phyloP scores from a whole-genome alignment of 2,888 invertebrate genomes.

The Eupeodes luniger region DNA sequence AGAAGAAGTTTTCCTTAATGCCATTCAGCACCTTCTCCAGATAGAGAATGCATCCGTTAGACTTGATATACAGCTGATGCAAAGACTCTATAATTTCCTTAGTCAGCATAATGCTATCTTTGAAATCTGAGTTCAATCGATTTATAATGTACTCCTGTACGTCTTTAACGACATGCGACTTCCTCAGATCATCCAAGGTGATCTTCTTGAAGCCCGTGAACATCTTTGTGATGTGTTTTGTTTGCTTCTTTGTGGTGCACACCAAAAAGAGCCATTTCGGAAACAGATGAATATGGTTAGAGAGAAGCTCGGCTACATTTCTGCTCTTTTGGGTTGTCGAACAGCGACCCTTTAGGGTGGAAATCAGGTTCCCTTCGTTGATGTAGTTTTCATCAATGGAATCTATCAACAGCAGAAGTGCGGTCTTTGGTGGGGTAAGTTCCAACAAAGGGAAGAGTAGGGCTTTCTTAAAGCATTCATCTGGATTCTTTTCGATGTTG shows the following conservation, averaged over 20 bases:
- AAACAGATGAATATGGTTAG: slow-evolving; percentile 94
- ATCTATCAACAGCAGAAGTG: slow-evolving; percentile 94
- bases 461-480: slow-evolving; percentile 95
- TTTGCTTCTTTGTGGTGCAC: slow-evolving; percentile 94
- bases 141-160: slow-evolving; percentile 97
- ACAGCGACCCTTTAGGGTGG: slow-evolving; percentile 85
- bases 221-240: slow-evolving; percentile 92
- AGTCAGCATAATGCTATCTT: slow-evolving; percentile 93
- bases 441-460: slow-evolving; percentile 94
- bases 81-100: slow-evolving; percentile 96
- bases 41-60: slow-evolving; percentile 96
- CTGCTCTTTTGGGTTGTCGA: slow-evolving; percentile 85
- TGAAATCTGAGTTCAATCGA: slow-evolving; percentile 94
- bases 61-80: slow-evolving; percentile 97
- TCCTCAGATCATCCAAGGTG: slow-evolving; percentile 94
- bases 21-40: slow-evolving; percentile 95
- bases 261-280: slow-evolving; percentile 97
- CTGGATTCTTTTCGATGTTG: slow-evolving; percentile 93
- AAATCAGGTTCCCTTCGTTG: slow-evolving; percentile 85
- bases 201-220: slow-evolving; percentile 96
- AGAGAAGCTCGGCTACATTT: slow-evolving; percentile 92
- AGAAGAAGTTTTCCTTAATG: slow-evolving; percentile 96
- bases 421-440: slow-evolving; percentile 93
- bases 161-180: slow-evolving; percentile 95
- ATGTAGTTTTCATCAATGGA: slow-evolving; percentile 94